Conservation (phyloP, 2,888 invertebrate genomes). For the Octonoba sinensis region DNA sequence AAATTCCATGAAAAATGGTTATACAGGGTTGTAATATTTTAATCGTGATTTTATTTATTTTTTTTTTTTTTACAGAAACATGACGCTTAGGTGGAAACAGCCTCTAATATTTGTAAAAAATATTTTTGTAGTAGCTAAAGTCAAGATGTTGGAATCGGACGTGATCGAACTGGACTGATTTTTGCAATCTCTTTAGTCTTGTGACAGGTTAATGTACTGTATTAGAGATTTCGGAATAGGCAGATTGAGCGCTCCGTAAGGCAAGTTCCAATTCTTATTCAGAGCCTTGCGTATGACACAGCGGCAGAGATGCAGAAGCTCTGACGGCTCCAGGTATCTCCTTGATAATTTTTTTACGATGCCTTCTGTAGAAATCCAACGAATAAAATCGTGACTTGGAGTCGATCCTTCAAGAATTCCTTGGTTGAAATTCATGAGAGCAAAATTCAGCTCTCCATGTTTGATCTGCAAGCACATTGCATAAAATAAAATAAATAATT, state of each 20-base stretch:
- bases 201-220: constrained; percentile 22
- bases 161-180: no score
- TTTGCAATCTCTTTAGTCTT: constrained; percentile 9
- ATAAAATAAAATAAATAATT: background rate
- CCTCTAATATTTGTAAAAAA: no score
- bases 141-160: no score
- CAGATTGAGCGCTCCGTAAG: constrained; percentile 20
- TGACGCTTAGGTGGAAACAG: no score
- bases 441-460: constrained; percentile 31
- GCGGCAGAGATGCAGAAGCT: constrained; percentile 33
- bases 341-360: constrained; percentile 10
- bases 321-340: constrained; percentile 40
- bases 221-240: constrained; percentile 30
- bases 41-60: no score
- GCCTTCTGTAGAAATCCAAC: constrained; percentile 16
- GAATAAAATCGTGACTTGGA: constrained; percentile 38
- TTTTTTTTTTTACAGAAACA: no score
- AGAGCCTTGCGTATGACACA: constrained; percentile 16
- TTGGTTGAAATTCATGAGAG: constrained; percentile 22
- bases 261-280: constrained; percentile 41
- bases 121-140: no score
- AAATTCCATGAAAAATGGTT: no score
- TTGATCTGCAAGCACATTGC: constrained; percentile 11
- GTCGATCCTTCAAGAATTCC: constrained; percentile 5
- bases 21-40: no score